These are phyloP conservation scores for Atherinosoma microstoma DNA, from an alignment of 2,797 vertebrate species.

Conservation along the genomic window DNA sequence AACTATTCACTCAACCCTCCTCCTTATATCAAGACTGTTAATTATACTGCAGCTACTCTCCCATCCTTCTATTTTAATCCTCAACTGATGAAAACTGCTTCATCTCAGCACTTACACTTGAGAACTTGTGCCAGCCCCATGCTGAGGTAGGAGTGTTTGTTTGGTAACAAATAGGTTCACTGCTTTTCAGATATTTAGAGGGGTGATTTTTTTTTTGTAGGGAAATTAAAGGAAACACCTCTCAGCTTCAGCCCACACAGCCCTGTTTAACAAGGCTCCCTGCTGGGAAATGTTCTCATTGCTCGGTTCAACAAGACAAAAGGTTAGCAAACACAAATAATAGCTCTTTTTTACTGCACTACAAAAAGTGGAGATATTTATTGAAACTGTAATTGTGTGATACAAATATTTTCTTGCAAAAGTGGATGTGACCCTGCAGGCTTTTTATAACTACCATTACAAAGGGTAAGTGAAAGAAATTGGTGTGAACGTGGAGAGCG, in stretches of 20 bases:
- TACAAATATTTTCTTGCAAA: conserved; percentile 20
- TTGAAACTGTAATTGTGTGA: conserved; percentile 18
- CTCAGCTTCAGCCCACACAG: conserved; percentile 14
- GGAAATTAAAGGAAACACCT: conserved; percentile 38
- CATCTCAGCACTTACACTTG: conserved; percentile 38
- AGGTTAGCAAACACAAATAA: conserved; percentile 7
- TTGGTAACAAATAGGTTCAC: conserved; percentile 53
- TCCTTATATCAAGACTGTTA: conserved; percentile 64
- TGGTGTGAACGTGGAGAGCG: not conserved
- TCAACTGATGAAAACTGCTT: conserved; percentile 52
- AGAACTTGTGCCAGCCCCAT: conserved; percentile 41
- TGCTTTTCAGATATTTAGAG: conserved; percentile 43
- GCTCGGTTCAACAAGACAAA: conserved; percentile 11
- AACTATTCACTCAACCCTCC: conserved; percentile 62
- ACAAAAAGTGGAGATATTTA: conserved; percentile 21
- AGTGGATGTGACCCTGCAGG: conserved; percentile 11
- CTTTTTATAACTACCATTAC: not conserved
- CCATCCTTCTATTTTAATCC: conserved; percentile 71
- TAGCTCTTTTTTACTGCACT: conserved; percentile 1
- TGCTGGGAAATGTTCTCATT: conserved; percentile 47
- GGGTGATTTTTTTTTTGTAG: conserved; percentile 29
- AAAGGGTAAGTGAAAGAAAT: conserved; percentile 8
- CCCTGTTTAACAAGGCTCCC: conserved; percentile 39
- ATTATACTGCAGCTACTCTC: conserved; percentile 69
- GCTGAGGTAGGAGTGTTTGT: conserved; percentile 55